Evolutionary conservation across 2,888 invertebrate genomes (phyloP).

Genomic region (Campopleginae sp.): DNA sequence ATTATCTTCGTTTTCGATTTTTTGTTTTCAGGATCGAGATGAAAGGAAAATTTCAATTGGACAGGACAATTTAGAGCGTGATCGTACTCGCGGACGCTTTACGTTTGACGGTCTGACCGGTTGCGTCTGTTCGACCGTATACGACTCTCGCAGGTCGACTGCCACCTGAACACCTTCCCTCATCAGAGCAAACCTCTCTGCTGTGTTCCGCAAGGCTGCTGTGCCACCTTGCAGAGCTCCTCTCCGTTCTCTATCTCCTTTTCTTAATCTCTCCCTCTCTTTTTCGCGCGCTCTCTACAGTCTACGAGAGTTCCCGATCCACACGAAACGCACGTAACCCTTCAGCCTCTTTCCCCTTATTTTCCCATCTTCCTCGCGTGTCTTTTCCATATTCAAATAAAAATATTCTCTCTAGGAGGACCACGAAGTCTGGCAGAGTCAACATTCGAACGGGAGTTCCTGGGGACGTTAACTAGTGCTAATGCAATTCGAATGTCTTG

Average conservation of each 20-base stretch:
- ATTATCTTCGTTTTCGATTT: neutral
- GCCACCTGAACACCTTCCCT: constrained; percentile 78
- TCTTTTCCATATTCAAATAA: constrained; percentile 49
- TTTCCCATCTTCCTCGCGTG: constrained; percentile 19
- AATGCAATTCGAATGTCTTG: constrained; percentile 47
- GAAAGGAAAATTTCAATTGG: neutral
- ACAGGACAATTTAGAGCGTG: constrained; percentile 2
- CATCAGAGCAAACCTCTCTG: constrained; percentile 75
- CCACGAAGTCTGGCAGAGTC: constrained; percentile 25
- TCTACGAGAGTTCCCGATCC: constrained; percentile 38
- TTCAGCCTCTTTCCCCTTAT: constrained; percentile 24
- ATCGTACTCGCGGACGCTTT: constrained; percentile 40
- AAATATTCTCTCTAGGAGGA: constrained; percentile 18
- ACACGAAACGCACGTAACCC: constrained; percentile 7
- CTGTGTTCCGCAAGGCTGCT: constrained; percentile 61
- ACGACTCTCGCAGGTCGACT: constrained; percentile 78
- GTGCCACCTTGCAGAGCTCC: constrained; percentile 72
- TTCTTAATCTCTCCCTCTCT: constrained; percentile 35
- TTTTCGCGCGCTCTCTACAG: constrained; percentile 19
- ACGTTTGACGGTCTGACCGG: constrained; percentile 59
- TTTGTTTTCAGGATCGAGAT: neutral
- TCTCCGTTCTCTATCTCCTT: constrained; percentile 71
- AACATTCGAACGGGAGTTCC: constrained; percentile 50
- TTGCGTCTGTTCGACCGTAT: constrained; percentile 73
- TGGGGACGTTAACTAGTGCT: constrained; percentile 21